These are phyloP conservation scores for Agriopis marginaria DNA, from an alignment of 2,888 invertebrate genomes.

Conservation along the genomic window DNA sequence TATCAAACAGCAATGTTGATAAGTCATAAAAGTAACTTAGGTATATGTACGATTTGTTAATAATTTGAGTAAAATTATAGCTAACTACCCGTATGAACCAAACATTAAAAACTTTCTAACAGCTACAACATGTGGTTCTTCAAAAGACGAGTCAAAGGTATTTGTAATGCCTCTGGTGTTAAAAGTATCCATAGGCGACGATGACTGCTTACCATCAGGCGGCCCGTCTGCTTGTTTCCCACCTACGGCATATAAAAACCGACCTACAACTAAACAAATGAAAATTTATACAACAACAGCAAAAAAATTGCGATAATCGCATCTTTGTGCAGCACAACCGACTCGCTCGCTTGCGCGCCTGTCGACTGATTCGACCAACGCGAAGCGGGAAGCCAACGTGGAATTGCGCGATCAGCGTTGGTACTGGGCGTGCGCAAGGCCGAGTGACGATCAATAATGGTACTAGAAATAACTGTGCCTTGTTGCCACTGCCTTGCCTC, in stretches of 20 bases:
- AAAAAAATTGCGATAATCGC: neutral
- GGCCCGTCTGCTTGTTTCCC: too few species aligned
- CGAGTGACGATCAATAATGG: slow-evolving; percentile 1
- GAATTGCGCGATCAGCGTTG: neutral
- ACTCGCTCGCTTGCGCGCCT: slow-evolving; percentile 5
- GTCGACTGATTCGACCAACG: neutral
- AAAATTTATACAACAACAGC: too few species aligned
- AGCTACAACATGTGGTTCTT: too few species aligned
- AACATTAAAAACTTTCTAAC: neutral
- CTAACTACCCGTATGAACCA: neutral
- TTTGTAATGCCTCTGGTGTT: too few species aligned
- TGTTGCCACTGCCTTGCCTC: neutral
- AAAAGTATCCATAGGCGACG: too few species aligned
- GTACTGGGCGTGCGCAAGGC: slow-evolving; percentile 10
- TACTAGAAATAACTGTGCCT: slow-evolving; percentile 10
- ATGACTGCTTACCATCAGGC: too few species aligned
- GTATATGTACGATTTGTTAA: too few species aligned
- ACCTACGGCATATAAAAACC: neutral
- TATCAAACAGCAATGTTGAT: slow-evolving; percentile 1
- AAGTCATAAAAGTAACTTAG: neutral
- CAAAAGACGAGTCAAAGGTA: too few species aligned
- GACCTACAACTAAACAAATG: neutral
- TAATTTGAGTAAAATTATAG: neutral
- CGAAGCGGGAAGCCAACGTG: neutral
- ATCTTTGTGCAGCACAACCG: neutral